Conservation (phyloP, 1,140 invertebrate genomes). For the Drosophila asahinai region DNA sequence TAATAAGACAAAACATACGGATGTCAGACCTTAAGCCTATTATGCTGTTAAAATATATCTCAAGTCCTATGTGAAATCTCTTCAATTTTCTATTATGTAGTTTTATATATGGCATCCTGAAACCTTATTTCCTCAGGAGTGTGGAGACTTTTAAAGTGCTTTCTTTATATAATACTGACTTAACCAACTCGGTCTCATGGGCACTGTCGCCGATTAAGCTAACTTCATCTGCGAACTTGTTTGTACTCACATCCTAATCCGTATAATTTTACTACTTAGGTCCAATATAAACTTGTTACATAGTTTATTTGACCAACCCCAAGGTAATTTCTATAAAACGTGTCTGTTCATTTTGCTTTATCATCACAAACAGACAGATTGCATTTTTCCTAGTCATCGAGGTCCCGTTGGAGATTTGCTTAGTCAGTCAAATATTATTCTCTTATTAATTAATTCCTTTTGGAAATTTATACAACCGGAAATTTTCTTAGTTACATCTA, state of each 20-base stretch:
- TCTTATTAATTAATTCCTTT: too few relatives aligned
- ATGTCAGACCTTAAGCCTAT: too few relatives aligned
- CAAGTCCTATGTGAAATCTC: too few relatives aligned
- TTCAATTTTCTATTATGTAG: slow-evolving; percentile 23
- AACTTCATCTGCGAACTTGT: neutral
- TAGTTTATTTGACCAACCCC: too few relatives aligned
- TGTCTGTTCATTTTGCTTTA: neutral
- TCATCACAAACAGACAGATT: slow-evolving; percentile 5
- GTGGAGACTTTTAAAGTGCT: slow-evolving; percentile 38
- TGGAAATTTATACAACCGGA: too few relatives aligned
- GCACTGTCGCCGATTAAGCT: too few relatives aligned
- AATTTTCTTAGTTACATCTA: too few relatives aligned
- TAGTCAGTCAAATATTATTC: neutral
- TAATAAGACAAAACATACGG: too few relatives aligned
- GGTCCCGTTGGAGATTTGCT: neutral
- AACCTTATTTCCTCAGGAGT: slow-evolving; percentile 40
- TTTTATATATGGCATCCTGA: slow-evolving; percentile 45
- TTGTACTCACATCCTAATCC: slow-evolving; percentile 40
- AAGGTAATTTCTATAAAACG: neutral
- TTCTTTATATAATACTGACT: too few relatives aligned
- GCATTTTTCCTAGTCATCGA: neutral
- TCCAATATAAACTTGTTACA: slow-evolving; percentile 8
- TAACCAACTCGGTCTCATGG: too few relatives aligned
- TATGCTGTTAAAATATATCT: too few relatives aligned
- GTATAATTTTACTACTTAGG: neutral